Percentiles rank a stretch among this genome's conserved stretches.
Evolutionary conservation across 2,797 vertebrate genomes (phyloP).

Genomic region (Eulemur rubriventer): DNA sequence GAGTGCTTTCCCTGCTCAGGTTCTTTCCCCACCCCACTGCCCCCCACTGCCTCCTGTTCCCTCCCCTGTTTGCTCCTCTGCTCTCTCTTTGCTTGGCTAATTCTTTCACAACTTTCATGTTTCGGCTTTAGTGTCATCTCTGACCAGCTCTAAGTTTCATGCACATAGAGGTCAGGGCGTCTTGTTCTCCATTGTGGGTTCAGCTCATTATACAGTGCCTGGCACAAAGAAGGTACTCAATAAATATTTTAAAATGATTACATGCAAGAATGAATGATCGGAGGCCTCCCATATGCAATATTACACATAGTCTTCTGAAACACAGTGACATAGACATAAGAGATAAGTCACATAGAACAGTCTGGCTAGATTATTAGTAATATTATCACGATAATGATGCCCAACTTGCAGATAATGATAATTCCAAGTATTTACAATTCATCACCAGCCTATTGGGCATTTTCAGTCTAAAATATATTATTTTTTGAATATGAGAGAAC

Average conservation of each 20-base stretch:
- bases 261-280: neutral
- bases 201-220: neutral
- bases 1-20: neutral
- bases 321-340: neutral
- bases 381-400: neutral
- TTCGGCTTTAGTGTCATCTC: neutral
- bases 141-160: neutral
- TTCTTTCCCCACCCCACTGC: neutral
- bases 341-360: neutral
- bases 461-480: neutral
- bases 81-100: neutral
- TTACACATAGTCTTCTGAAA: neutral
- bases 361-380: neutral
- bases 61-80: neutral
- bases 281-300: neutral
- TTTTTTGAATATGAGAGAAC: neutral
- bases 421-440: neutral
- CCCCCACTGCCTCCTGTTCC: too few species aligned
- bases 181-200: neutral
- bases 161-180: neutral
- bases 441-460: neutral
- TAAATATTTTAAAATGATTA: slow-evolving; percentile 11
- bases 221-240: neutral
- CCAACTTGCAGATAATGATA: neutral
- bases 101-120: neutral